Evolutionary conservation across 2,113 vertebrate genomes (phyloP).

Genomic region (Embiotoca jacksoni): DNA sequence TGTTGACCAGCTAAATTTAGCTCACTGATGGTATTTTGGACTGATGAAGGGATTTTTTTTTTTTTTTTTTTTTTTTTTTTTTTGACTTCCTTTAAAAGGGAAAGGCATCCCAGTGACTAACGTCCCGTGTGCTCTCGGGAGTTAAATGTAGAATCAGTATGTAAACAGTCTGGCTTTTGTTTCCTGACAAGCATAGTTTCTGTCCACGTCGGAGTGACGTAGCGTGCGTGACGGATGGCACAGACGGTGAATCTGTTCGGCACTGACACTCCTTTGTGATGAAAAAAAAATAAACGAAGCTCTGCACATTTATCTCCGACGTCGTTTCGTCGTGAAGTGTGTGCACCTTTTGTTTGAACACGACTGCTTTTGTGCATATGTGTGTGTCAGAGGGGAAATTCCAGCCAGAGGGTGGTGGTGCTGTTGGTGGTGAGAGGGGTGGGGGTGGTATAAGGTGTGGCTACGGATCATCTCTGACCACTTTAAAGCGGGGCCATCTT

Average conservation of each 20-base stretch:
- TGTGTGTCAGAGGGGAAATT: slow-evolving; percentile 76
- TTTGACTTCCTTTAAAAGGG: slow-evolving; percentile 71
- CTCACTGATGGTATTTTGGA: slow-evolving; percentile 53
- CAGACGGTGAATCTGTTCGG: slow-evolving; percentile 38
- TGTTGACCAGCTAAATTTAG: slow-evolving; percentile 68
- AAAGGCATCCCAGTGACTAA: slow-evolving; percentile 78
- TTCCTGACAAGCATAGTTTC: slow-evolving; percentile 73
- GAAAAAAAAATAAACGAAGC: slow-evolving; percentile 18
- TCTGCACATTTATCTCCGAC: background rate
- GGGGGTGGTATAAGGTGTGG: slow-evolving; percentile 77
- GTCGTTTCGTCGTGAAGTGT: slow-evolving; percentile 10
- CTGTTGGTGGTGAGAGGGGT: too few species aligned
- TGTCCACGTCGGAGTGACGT: slow-evolving; percentile 73
- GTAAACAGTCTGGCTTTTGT: slow-evolving; percentile 86
- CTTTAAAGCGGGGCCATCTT: slow-evolving; percentile 80
- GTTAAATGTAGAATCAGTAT: slow-evolving; percentile 70
- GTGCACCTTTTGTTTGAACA: background rate
- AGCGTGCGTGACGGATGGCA: slow-evolving; percentile 53
- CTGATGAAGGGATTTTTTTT: slow-evolving; percentile 53
- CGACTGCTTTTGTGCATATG: slow-evolving; percentile 1
- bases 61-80: slow-evolving; percentile 62
- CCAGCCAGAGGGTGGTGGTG: slow-evolving; percentile 46
- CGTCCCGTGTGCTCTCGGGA: slow-evolving; percentile 38
- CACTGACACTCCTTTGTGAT: slow-evolving; percentile 48
- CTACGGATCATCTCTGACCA: slow-evolving; percentile 81